Conservation (phyloP, 1,140 invertebrate genomes). For the Pantala flavescens region DNA sequence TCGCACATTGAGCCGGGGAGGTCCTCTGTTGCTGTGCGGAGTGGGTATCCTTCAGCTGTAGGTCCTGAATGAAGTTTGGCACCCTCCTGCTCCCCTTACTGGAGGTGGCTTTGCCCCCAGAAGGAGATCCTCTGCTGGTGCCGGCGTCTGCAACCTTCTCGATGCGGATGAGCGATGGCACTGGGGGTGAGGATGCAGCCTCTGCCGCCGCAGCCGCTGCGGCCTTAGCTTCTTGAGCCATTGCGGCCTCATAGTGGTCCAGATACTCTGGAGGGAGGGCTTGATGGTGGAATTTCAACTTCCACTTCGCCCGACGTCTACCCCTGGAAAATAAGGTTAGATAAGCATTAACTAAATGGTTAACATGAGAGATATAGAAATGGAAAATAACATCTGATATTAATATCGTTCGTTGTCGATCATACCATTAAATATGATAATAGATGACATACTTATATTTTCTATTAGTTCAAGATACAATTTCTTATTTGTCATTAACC, state of each 20-base stretch:
- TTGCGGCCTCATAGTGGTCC: conserved; percentile 62
- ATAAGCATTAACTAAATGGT: too few relatives aligned
- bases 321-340: conserved; percentile 30
- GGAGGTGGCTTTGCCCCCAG: background rate
- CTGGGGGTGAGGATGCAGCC: background rate
- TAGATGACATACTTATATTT: too few relatives aligned
- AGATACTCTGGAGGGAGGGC: conserved; percentile 66
- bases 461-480: too few relatives aligned
- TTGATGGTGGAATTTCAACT: conserved; percentile 72
- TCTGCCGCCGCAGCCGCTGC: conserved; percentile 25
- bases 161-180: background rate
- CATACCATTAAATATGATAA: too few relatives aligned
- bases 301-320: conserved; percentile 56
- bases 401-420: too few relatives aligned
- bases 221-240: conserved; percentile 41
- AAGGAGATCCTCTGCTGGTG: background rate
- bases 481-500: too few relatives aligned
- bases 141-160: background rate
- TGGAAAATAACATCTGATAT: too few relatives aligned
- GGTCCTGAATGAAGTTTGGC: background rate
- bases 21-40: background rate
- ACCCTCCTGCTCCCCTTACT: background rate
- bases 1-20: background rate
- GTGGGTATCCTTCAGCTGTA: background rate
- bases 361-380: too few relatives aligned